Conservation (phyloP, 1,140 invertebrate genomes). For the Drosophila oshimai region DNA sequence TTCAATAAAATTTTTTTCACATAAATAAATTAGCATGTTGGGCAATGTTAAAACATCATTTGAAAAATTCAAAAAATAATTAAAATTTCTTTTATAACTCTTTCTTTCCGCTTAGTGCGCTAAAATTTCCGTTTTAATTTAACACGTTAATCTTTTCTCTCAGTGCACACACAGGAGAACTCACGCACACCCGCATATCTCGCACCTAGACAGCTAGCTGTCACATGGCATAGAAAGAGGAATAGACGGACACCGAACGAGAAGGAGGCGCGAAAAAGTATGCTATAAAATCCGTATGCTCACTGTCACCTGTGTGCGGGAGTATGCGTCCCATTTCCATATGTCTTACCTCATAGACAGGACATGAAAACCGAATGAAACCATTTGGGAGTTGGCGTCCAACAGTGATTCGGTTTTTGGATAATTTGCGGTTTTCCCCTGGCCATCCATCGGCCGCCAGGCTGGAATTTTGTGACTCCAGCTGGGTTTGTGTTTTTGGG, state of each 20-base stretch:
- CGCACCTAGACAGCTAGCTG: constrained; percentile 15
- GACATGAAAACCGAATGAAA: constrained; percentile 29
- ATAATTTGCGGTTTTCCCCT: constrained; percentile 26
- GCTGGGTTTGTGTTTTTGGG: background rate
- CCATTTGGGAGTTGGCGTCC: constrained; percentile 10
- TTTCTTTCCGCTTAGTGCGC: no score
- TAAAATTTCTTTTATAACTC: no score
- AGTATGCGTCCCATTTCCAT: background rate
- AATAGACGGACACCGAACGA: constrained; percentile 5
- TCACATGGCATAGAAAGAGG: constrained; percentile 32
- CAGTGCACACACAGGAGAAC: constrained; percentile 14
- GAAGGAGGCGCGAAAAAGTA: constrained; percentile 57
- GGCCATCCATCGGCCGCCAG: background rate
- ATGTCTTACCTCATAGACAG: constrained; percentile 31
- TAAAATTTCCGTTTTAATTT: no score
- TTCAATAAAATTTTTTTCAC: no score
- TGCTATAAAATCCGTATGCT: constrained; percentile 63
- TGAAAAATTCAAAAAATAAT: no score
- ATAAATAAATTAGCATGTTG: no score
- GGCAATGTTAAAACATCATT: no score
- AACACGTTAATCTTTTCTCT: background rate
- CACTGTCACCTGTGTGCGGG: constrained; percentile 16
- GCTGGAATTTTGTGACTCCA: background rate
- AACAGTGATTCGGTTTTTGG: constrained; percentile 26
- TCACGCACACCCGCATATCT: constrained; percentile 11